Evolutionary conservation across 1,140 invertebrate species (phyloP).

Genomic region (Caenorhabditis briggsae): DNA sequence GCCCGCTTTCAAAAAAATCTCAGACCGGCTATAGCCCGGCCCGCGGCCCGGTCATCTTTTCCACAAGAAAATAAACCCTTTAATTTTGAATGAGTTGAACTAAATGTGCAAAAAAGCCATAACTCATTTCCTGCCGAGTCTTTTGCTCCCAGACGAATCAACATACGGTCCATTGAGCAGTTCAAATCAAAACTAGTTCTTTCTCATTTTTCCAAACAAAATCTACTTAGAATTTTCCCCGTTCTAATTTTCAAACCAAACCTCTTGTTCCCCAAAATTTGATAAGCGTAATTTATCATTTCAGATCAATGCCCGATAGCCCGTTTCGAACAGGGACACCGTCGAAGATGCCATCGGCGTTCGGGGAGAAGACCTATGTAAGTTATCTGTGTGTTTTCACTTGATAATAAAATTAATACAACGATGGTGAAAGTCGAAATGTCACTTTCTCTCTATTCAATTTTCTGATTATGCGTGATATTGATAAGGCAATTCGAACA

Average conservation of each 20-base stretch:
- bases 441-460: background rate
- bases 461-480: slow-evolving; percentile 37
- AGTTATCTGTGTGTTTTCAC: background rate
- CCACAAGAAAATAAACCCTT: too few species aligned
- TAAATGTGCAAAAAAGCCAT: too few species aligned
- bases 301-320: slow-evolving; percentile 42
- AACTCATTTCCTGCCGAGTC: background rate
- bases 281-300: background rate
- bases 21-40: too few species aligned
- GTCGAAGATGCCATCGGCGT: slow-evolving; percentile 47
- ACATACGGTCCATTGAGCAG: background rate
- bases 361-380: slow-evolving; percentile 61
- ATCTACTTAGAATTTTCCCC: background rate
- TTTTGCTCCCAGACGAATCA: background rate
- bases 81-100: too few species aligned
- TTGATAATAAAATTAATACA: slow-evolving; percentile 11
- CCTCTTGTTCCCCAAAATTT: background rate
- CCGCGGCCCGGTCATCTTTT: too few species aligned
- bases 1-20: too few species aligned
- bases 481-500: background rate
- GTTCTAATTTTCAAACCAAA: background rate
- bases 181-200: background rate
- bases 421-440: background rate
- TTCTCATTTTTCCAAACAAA: background rate
- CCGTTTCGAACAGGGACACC: slow-evolving; percentile 49